phyloP scores from a whole-genome alignment of 2,888 invertebrate genomes.

The Cancer borealis region DNA sequence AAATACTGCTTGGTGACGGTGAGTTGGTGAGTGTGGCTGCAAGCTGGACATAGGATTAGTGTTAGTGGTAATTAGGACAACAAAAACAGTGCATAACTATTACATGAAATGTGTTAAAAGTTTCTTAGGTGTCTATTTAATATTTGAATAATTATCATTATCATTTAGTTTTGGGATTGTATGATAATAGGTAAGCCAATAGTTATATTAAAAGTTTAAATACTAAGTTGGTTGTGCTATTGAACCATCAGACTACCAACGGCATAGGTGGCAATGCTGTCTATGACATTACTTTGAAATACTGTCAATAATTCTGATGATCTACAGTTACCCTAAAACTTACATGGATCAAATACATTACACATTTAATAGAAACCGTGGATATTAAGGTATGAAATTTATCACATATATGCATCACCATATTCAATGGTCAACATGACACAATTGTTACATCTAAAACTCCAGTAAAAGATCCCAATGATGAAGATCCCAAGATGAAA shows the following conservation, averaged over 20 bases:
- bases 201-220: not conserved
- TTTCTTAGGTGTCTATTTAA: not conserved
- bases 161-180: not conserved
- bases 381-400: no score
- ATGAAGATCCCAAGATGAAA: no score
- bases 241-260: not conserved
- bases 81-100: not conserved
- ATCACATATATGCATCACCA: no score
- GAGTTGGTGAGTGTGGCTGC: slow-evolving; percentile 63
- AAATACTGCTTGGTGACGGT: slow-evolving; percentile 78
- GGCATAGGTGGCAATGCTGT: not conserved
- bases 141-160: not conserved
- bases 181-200: not conserved
- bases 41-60: slow-evolving; percentile 58
- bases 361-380: no score
- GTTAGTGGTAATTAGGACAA: not conserved
- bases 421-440: no score
- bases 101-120: not conserved
- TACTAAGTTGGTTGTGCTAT: not conserved
- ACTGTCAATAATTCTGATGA: not conserved
- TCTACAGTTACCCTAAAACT: not conserved
- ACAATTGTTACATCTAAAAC: no score
- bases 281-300: not conserved
- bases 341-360: not conserved
- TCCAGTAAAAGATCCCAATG: no score